Evolutionary conservation across 2,797 vertebrate genomes (phyloP), one percentile per base, ranked within the genome.

Genomic region (Rhyacichthys aspro): DNA sequence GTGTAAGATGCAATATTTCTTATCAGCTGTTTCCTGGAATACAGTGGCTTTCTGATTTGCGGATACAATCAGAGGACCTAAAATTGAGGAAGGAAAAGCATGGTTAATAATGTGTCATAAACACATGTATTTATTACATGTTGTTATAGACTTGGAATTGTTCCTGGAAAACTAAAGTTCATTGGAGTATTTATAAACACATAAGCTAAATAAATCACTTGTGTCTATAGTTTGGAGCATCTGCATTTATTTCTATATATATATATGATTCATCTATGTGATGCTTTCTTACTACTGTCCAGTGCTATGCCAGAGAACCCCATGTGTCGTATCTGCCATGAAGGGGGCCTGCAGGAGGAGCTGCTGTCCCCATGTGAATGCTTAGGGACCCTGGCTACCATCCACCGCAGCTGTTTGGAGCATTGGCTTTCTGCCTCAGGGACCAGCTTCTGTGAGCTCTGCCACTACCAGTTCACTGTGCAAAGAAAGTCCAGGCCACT

Each of bases 381-480:
- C 53, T 91, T 90, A 0, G 94, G 94, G 39, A 94, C 91, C 4
- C 67, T 95, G 88, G 94, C 94, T 55, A 93, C 93, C 63, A 93
- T 95, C 78, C 94, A 95, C 82, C 92, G 92, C 65, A 94, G 92
- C 89, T 95, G 94, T 85, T 90, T 95, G 88, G 94, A 95, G 73
- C 94, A 83, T 74, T 95, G 94, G 94, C 90, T 95, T 62, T 95
- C 94, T 0, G 92, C 94, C 66, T 95, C 94, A 43, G 93, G 94
- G 70, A 95, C 94, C 87, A 95, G 90, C 88, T 92, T 88, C 89
- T 95, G 94, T 72, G 94, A 95, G 84, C 94, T 95, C 87, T 95
- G 94, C 91, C 94, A 93, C 84, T 94, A 93, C 90, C 94, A 92
- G 81, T 95, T 95, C 86, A 90, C 89, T 50, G 93, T 95, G 43